These are phyloP conservation scores for Gobio occitaniae DNA, from an alignment of 2,797 vertebrate genomes.

Conservation along the genomic window DNA sequence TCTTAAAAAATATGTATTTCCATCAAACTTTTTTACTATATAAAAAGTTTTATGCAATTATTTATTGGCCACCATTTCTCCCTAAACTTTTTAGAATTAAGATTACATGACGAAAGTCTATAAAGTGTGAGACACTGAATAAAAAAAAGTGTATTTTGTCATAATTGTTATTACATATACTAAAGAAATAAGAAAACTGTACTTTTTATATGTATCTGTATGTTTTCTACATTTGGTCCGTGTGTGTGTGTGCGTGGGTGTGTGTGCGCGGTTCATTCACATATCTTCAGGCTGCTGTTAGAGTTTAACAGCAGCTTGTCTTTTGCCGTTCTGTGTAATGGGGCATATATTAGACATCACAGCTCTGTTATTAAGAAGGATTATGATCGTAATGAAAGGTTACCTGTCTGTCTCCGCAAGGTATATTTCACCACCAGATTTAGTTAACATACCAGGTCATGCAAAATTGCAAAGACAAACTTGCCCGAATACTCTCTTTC, in stretches of 20 bases:
- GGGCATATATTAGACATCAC: conserved; percentile 76
- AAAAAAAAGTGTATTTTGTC: conserved; percentile 13
- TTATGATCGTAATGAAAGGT: conserved; percentile 82
- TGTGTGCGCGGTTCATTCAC: conserved; percentile 67
- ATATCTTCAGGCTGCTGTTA: conserved; percentile 59
- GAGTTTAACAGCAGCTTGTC: conserved; percentile 42
- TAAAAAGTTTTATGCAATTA: neutral
- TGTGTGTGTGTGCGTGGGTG: conserved; percentile 40
- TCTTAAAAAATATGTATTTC: neutral
- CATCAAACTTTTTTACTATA: neutral
- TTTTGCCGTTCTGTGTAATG: conserved; percentile 73
- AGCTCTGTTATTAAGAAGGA: conserved; percentile 81
- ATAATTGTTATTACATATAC: neutral
- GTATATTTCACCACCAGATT: conserved; percentile 81
- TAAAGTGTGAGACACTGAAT: neutral
- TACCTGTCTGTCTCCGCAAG: conserved; percentile 78
- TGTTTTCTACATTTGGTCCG: conserved; percentile 42
- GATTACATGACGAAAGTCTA: neutral
- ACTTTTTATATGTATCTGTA: neutral
- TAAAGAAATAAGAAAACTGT: neutral
- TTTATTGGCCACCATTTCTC: neutral
- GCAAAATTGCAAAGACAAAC: conserved; percentile 70
- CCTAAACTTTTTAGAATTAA: neutral
- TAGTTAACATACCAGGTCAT: conserved; percentile 73
- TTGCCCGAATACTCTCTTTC: conserved; percentile 60